Percentiles rank a stretch among this genome's conserved stretches.
Conservation (phyloP, 1,140 invertebrate species). For the Drosophila auraria region DNA sequence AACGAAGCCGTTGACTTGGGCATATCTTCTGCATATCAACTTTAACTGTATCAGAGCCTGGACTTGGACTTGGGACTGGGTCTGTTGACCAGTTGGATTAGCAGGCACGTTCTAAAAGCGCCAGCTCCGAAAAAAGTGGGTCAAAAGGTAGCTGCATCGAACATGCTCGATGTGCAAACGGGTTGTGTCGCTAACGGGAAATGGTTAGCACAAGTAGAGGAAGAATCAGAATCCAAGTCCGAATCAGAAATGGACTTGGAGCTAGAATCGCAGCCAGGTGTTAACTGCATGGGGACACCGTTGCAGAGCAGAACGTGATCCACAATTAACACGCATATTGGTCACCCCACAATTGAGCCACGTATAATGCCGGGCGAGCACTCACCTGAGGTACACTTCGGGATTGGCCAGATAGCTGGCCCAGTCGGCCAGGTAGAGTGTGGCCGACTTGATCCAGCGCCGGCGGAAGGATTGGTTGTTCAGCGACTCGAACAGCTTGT, state of each 20-base stretch:
- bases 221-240: conserved; percentile 37
- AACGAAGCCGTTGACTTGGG: conserved; percentile 63
- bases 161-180: conserved; percentile 73
- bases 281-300: conserved; percentile 64
- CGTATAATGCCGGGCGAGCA: conserved; percentile 20
- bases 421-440: conserved; percentile 90
- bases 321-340: conserved; percentile 60
- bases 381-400: conserved; percentile 89
- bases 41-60: conserved; percentile 69
- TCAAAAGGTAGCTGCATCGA: conserved; percentile 31
- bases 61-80: conserved; percentile 35
- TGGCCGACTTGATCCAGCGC: conserved; percentile 91
- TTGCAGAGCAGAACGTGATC: conserved; percentile 66
- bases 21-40: conserved; percentile 48
- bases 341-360: conserved; percentile 22
- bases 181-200: conserved; percentile 71
- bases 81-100: conserved; percentile 74
- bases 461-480: conserved; percentile 91
- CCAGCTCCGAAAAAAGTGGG: conserved; percentile 44
- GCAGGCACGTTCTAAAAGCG: conserved; percentile 71
- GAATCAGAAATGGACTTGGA: conserved; percentile 10
- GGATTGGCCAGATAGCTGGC: conserved; percentile 91
- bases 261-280: conserved; percentile 65
- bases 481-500: conserved; percentile 90
- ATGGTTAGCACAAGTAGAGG: conserved; percentile 42